A percentile compares a stretch with the other conserved stretches of the same genome.
phyloP scores from a whole-genome alignment of 1,140 invertebrate species.

The Leptinotarsa lineolata region DNA sequence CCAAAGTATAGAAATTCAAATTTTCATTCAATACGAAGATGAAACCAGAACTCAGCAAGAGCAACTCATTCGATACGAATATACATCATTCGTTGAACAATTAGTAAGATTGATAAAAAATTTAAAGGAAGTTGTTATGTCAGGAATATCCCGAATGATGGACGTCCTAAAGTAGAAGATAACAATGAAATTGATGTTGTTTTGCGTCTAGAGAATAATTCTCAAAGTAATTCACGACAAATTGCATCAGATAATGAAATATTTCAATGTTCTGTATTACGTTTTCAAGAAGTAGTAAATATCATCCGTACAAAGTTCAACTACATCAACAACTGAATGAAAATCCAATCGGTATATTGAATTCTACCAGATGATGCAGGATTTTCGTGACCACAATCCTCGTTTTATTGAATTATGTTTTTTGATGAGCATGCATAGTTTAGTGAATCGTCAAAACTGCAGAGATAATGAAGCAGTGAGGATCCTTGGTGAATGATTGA shows the following conservation, averaged over 20 bases:
- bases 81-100: constrained; percentile 7
- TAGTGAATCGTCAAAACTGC: constrained; percentile 33
- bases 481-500: constrained; percentile 35
- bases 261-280: constrained; percentile 4
- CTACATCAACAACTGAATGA: constrained; percentile 2
- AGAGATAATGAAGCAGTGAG: constrained; percentile 30
- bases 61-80: background rate
- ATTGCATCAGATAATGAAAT: background rate
- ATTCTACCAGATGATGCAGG: too few relatives aligned
- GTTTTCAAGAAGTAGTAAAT: background rate
- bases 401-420: constrained; percentile 11
- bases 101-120: constrained; percentile 12
- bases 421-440: constrained; percentile 29
- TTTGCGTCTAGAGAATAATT: constrained; percentile 23
- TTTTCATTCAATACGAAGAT: constrained; percentile 22
- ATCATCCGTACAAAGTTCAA: constrained; percentile 2
- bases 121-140: background rate
- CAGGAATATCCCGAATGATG: constrained; percentile 4
- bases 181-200: constrained; percentile 25
- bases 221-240: constrained; percentile 11
- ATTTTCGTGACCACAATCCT: too few relatives aligned
- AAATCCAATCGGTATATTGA: too few relatives aligned
- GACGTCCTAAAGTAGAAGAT: constrained; percentile 15
- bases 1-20: constrained; percentile 25
- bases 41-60: too few relatives aligned